phyloP scores from a whole-genome alignment of 2,888 invertebrate species.

The Eucera pruinosa region DNA sequence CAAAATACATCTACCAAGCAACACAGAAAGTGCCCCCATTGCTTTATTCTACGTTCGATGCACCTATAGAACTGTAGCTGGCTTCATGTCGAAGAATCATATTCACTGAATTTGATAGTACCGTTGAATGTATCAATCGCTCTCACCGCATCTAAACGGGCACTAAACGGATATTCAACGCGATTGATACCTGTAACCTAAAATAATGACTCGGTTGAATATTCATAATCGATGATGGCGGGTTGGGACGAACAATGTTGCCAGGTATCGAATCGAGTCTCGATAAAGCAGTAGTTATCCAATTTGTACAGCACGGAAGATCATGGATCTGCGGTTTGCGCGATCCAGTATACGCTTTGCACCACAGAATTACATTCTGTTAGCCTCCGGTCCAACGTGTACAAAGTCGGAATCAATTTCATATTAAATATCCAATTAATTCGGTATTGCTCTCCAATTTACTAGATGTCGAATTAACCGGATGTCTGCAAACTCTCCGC shows the following conservation, averaged over 20 bases:
- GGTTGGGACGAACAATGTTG: too few species aligned
- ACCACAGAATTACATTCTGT: constrained; percentile 17
- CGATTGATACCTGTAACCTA: constrained; percentile 16
- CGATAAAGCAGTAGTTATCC: constrained; percentile 35
- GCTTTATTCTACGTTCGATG: too few species aligned
- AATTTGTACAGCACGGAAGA: constrained; percentile 40
- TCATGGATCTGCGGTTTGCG: not conserved
- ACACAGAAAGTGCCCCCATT: too few species aligned
- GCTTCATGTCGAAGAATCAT: too few species aligned
- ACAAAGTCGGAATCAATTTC: constrained; percentile 32
- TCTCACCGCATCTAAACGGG: not conserved
- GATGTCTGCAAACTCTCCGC: not conserved
- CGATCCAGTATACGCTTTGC: too few species aligned
- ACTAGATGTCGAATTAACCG: too few species aligned
- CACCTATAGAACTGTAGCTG: too few species aligned
- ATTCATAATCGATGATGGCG: constrained; percentile 38
- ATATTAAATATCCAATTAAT: constrained; percentile 44
- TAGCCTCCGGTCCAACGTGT: not conserved
- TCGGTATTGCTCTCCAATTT: constrained; percentile 2
- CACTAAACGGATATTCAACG: constrained; percentile 15
- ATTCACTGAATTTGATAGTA: constrained; percentile 11
- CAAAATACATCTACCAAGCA: too few species aligned
- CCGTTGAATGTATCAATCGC: not conserved
- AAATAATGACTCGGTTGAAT: constrained; percentile 37
- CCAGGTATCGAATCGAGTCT: not conserved